These are phyloP conservation scores for Zeus faber DNA, from an alignment of 2,113 vertebrate species.

Conservation along the genomic window DNA sequence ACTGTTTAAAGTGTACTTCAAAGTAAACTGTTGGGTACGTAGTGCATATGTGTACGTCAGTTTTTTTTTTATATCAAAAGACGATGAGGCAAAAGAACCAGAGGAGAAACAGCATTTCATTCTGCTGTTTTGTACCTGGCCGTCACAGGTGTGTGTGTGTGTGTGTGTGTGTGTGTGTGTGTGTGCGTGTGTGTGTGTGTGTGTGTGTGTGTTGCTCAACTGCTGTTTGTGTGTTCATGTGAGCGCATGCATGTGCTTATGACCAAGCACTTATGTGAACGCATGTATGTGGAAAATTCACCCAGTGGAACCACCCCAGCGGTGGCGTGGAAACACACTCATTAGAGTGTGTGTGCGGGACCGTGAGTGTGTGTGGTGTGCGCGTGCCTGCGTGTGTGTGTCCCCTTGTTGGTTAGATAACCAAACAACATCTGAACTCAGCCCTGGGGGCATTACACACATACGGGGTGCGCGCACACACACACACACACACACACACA, in stretches of 20 bases:
- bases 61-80: no score
- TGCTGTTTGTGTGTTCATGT: slow-evolving; percentile 18
- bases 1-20: no score
- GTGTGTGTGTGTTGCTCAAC: no score
- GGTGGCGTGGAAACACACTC: slow-evolving; percentile 47
- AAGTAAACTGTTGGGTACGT: no score
- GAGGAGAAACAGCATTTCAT: no score
- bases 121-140: no score
- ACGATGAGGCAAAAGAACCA: no score
- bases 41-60: no score
- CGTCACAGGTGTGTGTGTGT: no score
- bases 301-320: slow-evolving; percentile 31
- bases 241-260: slow-evolving; percentile 1
- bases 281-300: slow-evolving; percentile 22
- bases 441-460: slow-evolving; percentile 34
- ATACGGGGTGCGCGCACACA: slow-evolving; percentile 14
- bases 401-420: slow-evolving; percentile 19
- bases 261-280: background rate
- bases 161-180: no score
- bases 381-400: slow-evolving; percentile 1
- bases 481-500: slow-evolving; percentile 2
- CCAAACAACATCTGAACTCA: slow-evolving; percentile 33
- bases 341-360: slow-evolving; percentile 40
- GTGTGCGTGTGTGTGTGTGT: no score
- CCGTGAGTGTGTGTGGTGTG: slow-evolving; percentile 21